phyloP scores from a whole-genome alignment of 2,888 invertebrate species.

The Amblyteles armatorius region DNA sequence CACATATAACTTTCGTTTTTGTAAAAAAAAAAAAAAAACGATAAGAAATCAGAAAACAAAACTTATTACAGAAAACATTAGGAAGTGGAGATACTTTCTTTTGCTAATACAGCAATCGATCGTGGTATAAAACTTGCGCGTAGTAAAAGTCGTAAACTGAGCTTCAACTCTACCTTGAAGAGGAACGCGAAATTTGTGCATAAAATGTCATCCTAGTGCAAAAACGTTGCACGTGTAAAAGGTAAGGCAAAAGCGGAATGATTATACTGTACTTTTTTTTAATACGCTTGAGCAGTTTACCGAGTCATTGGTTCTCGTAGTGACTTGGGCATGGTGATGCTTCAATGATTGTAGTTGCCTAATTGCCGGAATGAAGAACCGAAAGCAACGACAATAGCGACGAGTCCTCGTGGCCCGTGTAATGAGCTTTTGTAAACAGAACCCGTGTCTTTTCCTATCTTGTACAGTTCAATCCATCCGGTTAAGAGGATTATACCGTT shows the following conservation, averaged over 20 bases:
- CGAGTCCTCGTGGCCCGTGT: slow-evolving; percentile 20
- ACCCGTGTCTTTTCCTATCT: slow-evolving; percentile 62
- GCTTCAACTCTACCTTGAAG: background rate
- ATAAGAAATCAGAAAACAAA: background rate
- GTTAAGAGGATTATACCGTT: slow-evolving; percentile 76
- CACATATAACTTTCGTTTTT: background rate
- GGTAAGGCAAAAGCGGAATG: slow-evolving; percentile 20
- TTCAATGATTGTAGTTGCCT: slow-evolving; percentile 46
- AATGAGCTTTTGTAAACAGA: slow-evolving; percentile 67
- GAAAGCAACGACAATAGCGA: slow-evolving; percentile 25
- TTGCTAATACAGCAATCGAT: background rate
- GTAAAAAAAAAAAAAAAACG: background rate
- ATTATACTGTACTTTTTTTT: slow-evolving; percentile 11
- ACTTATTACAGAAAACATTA: background rate
- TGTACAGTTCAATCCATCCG: slow-evolving; percentile 62
- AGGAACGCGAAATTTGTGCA: background rate
- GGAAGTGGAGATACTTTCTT: background rate
- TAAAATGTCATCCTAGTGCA: background rate
- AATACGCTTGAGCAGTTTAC: slow-evolving; percentile 8
- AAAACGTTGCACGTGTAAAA: background rate
- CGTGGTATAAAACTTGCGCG: background rate
- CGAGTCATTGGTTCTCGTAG: slow-evolving; percentile 21
- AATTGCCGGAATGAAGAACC: slow-evolving; percentile 42
- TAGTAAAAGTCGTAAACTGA: background rate
- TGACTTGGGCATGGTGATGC: slow-evolving; percentile 36